phyloP scores from a whole-genome alignment of 1,140 invertebrate species.

The Hestina assimilis region DNA sequence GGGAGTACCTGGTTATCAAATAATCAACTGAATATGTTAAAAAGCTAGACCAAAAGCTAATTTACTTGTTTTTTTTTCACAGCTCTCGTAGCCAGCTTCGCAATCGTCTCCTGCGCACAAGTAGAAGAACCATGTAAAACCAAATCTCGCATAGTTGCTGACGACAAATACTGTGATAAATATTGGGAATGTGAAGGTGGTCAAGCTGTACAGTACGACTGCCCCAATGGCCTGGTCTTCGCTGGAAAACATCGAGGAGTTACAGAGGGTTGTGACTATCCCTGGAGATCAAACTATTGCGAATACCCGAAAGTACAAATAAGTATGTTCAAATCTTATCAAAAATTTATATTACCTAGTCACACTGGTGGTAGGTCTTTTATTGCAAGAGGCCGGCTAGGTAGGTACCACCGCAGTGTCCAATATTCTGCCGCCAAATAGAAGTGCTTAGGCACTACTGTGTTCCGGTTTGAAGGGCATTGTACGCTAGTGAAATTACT shows the following conservation, averaged over 20 bases:
- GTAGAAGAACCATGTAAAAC: conserved; percentile 87
- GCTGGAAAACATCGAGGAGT: conserved; percentile 92
- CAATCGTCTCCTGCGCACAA: conserved; percentile 48
- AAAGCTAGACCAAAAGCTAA: too few species aligned
- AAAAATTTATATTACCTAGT: too few species aligned
- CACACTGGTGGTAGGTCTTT: too few species aligned
- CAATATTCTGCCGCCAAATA: too few species aligned
- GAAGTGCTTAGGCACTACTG: too few species aligned
- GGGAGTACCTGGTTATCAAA: too few species aligned
- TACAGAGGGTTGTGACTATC: conserved; percentile 92
- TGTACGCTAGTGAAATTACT: too few species aligned
- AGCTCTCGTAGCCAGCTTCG: conserved; percentile 44
- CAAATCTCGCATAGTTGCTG: conserved; percentile 85
- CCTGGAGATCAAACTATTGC: conserved; percentile 92
- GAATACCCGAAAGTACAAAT: conserved; percentile 79
- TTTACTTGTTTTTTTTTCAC: conserved; percentile 25
- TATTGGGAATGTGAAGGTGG: conserved; percentile 91
- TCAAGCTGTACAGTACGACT: conserved; percentile 90
- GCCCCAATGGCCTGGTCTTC: conserved; percentile 93
- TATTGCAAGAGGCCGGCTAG: too few species aligned
- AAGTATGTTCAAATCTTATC: conserved; percentile 71
- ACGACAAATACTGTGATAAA: conserved; percentile 90
- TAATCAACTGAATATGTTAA: too few species aligned
- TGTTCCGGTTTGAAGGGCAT: too few species aligned
- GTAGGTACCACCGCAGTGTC: too few species aligned